These are phyloP conservation scores for Cinara cedri DNA, from an alignment of 2,888 invertebrate species.

Conservation along the genomic window DNA sequence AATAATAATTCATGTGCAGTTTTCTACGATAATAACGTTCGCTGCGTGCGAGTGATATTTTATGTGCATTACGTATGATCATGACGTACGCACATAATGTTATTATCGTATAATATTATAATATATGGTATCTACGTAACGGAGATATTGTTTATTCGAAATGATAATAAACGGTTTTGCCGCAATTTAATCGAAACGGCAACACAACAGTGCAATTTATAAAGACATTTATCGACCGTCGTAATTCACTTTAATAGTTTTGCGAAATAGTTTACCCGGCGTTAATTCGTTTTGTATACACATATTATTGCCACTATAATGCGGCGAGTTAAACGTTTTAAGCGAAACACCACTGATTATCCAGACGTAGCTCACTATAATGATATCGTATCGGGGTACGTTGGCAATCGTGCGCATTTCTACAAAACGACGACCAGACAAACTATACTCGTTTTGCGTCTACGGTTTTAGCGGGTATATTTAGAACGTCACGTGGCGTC, in stretches of 20 bases:
- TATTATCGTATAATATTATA: neutral
- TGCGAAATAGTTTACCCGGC: neutral
- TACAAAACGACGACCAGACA: too few species aligned
- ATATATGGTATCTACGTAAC: neutral
- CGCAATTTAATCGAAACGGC: neutral
- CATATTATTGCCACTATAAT: neutral
- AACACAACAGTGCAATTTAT: too few species aligned
- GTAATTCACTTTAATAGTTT: slow-evolving; percentile 2
- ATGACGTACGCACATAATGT: neutral
- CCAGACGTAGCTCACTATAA: too few species aligned
- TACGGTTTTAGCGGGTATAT: neutral
- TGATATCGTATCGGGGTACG: too few species aligned
- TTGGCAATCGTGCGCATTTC: too few species aligned
- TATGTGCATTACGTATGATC: slow-evolving; percentile 12
- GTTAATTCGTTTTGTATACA: neutral
- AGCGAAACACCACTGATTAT: neutral
- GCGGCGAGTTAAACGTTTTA: neutral
- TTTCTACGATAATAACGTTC: neutral
- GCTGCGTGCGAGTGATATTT: neutral
- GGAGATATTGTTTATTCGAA: neutral
- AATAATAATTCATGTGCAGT: neutral
- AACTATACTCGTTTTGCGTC: too few species aligned
- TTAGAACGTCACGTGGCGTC: neutral
- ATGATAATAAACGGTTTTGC: neutral
- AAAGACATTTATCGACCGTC: neutral